phyloP scores from a whole-genome alignment of 2,797 vertebrate genomes.

The Sebastes baramenuke region DNA sequence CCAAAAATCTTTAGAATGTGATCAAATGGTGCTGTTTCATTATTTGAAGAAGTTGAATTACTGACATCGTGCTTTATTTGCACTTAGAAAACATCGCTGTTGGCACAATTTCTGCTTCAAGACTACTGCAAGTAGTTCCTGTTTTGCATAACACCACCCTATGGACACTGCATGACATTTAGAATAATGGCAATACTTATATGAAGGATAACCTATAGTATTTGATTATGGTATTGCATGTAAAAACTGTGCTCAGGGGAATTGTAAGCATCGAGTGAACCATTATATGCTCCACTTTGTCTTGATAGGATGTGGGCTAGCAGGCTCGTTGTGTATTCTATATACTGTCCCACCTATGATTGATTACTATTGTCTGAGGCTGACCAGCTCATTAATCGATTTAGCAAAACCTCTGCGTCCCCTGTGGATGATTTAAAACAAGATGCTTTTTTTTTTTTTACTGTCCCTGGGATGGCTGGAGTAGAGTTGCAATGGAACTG shows the following conservation, averaged over 20 bases:
- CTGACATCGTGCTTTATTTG: not conserved
- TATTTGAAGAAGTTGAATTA: not conserved
- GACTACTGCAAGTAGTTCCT: not conserved
- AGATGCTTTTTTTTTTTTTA: constrained; percentile 26
- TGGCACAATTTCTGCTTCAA: not conserved
- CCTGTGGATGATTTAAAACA: constrained; percentile 61
- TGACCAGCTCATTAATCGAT: constrained; percentile 81
- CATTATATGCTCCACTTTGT: constrained; percentile 38
- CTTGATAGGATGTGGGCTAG: constrained; percentile 20
- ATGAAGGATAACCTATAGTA: constrained; percentile 34
- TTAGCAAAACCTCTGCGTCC: constrained; percentile 58
- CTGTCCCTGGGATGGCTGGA: constrained; percentile 36
- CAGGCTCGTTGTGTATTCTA: constrained; percentile 38
- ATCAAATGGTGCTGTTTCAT: not conserved
- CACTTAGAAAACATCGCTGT: not conserved
- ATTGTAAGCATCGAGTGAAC: constrained; percentile 22
- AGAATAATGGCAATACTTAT: constrained; percentile 1
- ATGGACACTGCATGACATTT: constrained; percentile 8
- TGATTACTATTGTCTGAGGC: constrained; percentile 74
- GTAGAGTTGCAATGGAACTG: constrained; percentile 2
- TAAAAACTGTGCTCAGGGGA: constrained; percentile 30
- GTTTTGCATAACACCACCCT: constrained; percentile 4
- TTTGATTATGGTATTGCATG: constrained; percentile 24
- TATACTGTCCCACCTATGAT: constrained; percentile 65
- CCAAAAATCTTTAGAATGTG: not conserved